A percentile compares a stretch with the other conserved stretches of the same genome.
These are phyloP conservation scores for Xylophagus ater DNA, from an alignment of 2,888 invertebrate genomes.

Conservation along the genomic window DNA sequence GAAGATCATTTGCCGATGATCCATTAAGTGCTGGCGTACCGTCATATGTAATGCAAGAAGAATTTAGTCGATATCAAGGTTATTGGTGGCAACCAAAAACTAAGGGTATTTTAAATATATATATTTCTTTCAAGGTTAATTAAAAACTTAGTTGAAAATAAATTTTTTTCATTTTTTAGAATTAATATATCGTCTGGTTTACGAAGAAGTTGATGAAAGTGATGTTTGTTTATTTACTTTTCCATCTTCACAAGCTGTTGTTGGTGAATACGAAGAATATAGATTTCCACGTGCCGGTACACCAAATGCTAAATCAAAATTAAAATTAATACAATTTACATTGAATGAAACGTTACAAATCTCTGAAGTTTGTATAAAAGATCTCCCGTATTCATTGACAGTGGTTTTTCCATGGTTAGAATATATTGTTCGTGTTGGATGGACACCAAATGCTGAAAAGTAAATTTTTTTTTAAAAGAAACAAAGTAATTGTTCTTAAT, in stretches of 20 bases:
- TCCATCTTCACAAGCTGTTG: constrained; percentile 68
- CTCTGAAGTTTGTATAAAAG: constrained; percentile 61
- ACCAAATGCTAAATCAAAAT: constrained; percentile 77
- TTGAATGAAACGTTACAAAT: constrained; percentile 53
- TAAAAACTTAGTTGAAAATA: neutral
- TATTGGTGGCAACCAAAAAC: constrained; percentile 95
- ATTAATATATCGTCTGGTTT: constrained; percentile 68
- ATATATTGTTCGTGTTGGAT: constrained; percentile 88
- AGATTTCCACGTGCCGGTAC: constrained; percentile 83
- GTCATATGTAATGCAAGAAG: constrained; percentile 96
- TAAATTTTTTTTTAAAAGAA: constrained; percentile 42
- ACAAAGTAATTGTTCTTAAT: neutral
- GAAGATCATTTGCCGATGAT: constrained; percentile 61
- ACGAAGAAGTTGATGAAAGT: constrained; percentile 79
- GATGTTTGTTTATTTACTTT: constrained; percentile 86
- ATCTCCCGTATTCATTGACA: constrained; percentile 63
- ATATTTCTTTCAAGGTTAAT: too few relatives aligned
- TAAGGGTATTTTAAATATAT: too few relatives aligned
- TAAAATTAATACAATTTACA: constrained; percentile 75
- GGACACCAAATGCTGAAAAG: constrained; percentile 86
- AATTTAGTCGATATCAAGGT: constrained; percentile 90
- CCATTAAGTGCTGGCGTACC: constrained; percentile 90
- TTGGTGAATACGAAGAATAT: constrained; percentile 71
- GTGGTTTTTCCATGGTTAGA: constrained; percentile 87
- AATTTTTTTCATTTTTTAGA: constrained; percentile 40